Base-by-base conservation (phyloP, 2,797 vertebrate species). In the Melanotaenia trifasciata region DNA sequence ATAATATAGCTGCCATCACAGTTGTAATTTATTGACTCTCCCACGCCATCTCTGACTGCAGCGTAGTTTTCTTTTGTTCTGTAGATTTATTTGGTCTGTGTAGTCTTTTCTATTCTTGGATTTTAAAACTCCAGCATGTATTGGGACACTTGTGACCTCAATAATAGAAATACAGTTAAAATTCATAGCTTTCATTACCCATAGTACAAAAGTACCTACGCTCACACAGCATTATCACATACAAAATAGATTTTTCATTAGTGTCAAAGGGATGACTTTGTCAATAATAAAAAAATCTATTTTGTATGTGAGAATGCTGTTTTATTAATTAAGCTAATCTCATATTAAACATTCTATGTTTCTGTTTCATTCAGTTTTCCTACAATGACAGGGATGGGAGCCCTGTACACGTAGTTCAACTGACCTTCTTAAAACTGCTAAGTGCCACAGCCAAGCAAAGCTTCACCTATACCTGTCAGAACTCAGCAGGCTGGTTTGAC, bases 391-490 rank as follows among this genome's bases (percentile, higher is more conserved):
- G 91, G 0, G 95, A 97, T 0, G 96, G 95, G 32, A 93, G 87
- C n/a, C 89, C 95, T 0, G 94, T 99, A 2, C 94, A 93, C 0
- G 94, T 96, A 59, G 95, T 98, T 0, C 97, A 99, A 79, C 79
- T 98, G 88, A 98, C 95, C 76, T 99, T 99, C 93, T 93, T 99
- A 70, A 96, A 96, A 50, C 85, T 99, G 43, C 90, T 99, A 77
- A 99, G 97, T 0, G 96, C 96, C 72, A 83, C 90, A 0, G 96
- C 95, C 62, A 94, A 60, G 51, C 97, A 99, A 91, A 94, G 79
- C 69, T 96, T 99, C 89, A 96, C 95, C 12, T 96, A 95, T 74
- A 86, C 73, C 80, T 99, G 97, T 93, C 97, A 98, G 85, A 95
- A 98, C 76, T 93, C 95, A 0, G 95, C 90, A 0, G 96, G 95